Evolutionary conservation across 2,113 vertebrate species (phyloP), one percentile per base, ranked within the genome.

Genomic region (Litocranius walleri): DNA sequence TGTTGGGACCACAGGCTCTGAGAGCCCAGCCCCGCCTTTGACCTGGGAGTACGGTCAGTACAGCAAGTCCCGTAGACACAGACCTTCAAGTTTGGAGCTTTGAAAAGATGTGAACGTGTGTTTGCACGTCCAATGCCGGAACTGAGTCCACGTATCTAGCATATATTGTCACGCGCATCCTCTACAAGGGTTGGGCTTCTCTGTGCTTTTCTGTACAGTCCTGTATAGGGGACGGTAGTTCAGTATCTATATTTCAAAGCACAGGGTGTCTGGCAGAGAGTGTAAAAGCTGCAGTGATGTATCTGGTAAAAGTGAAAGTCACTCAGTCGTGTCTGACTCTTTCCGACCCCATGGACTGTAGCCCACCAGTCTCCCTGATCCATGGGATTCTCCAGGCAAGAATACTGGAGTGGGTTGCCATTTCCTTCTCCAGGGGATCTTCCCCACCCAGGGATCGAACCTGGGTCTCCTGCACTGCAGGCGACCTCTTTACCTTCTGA

Each of bases 131-230:
- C n/a, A 40, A 1, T 71, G n/a, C n/a, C 0, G 0, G 5, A 23
- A 23, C 17, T 71, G 0, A 36, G 64, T 21, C 3, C 67, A 71
- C 3, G 1, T 12, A 23, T 40, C 19, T 23, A 71, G 67, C 67
- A 71, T 12, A 6, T 40, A 23, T 6, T 40, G 19, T 71, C 1
- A 0, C 2, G 0, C 0, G 10, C 67, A 11, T 6, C 19, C 0
- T 71, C 67, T 23, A 3, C 19, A 40, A 40, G n/a, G 21, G n/a
- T 0, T 71, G 67, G n/a, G 67, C 19, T 12, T 40, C n/a, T 11
- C 4, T 12, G 19, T 23, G 19, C 10, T 23, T 71, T 36, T 71
- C 67, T 23, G n/a, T 0, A 40, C n/a, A 71, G n/a, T 12, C 67
- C n/a, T 40, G 10, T 23, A 3, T 1, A 71, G n/a, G 67, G 17